These are phyloP conservation scores for Actinia equina DNA, from an alignment of 64 coral and sea anemone species.

Conservation along the genomic window DNA sequence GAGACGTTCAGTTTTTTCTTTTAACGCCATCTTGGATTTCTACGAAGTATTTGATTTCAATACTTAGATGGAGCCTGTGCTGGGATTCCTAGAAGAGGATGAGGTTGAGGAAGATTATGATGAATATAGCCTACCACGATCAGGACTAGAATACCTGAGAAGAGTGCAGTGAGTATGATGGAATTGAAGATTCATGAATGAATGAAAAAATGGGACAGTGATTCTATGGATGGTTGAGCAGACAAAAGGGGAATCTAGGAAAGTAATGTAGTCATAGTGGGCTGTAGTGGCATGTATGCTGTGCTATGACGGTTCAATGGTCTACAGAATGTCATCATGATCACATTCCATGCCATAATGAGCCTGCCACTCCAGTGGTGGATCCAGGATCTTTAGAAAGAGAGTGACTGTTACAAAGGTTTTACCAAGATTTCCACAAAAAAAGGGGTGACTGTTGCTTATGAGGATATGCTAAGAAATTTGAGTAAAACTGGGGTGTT, in stretches of 20 bases:
- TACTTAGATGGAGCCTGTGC: slow-evolving; percentile 46
- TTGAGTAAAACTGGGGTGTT: too few species aligned
- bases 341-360: too few species aligned
- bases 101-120: slow-evolving; percentile 35
- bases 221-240: neutral
- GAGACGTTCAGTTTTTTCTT: neutral
- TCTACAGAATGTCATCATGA: too few species aligned
- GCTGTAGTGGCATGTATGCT: too few species aligned
- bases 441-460: too few species aligned
- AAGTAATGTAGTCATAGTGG: neutral
- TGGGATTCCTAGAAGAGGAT: slow-evolving; percentile 46
- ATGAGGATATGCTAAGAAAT: too few species aligned
- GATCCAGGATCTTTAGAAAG: too few species aligned
- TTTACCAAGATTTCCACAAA: too few species aligned
- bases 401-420: too few species aligned
- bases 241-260: neutral
- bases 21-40: slow-evolving; percentile 17
- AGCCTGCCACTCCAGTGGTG: too few species aligned
- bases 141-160: slow-evolving; percentile 56
- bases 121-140: slow-evolving; percentile 41
- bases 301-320: too few species aligned
- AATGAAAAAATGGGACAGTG: too few species aligned
- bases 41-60: neutral
- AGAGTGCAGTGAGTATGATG: slow-evolving; percentile 50
- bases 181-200: neutral